phyloP scores from a whole-genome alignment of 2,113 vertebrate genomes.

The Perognathus longimembris region DNA sequence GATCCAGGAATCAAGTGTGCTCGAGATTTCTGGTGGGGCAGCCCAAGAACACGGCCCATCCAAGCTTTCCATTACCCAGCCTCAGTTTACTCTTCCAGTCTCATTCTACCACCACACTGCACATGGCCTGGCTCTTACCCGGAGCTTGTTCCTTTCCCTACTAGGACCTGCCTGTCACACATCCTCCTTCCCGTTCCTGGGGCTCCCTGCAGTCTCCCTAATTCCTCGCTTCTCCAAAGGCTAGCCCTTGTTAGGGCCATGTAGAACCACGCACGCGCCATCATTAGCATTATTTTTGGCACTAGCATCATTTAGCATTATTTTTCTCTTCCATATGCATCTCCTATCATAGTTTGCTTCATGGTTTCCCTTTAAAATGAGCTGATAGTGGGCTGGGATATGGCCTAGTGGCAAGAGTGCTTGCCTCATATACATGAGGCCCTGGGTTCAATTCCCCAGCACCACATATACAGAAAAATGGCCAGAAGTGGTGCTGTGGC shows the following conservation, averaged over 20 bases:
- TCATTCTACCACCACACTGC: too few relatives aligned
- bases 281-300: too few relatives aligned
- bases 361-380: not conserved
- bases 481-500: too few relatives aligned
- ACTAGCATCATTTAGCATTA: not conserved
- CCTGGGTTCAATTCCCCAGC: too few relatives aligned
- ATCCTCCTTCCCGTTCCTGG: not conserved
- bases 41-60: not conserved
- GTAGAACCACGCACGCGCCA: rapidly evolving
- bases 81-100: not conserved
- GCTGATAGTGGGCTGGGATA: too few relatives aligned
- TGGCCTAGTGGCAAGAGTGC: too few relatives aligned
- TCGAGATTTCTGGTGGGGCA: not conserved
- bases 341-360: not conserved
- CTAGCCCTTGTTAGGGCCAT: not conserved
- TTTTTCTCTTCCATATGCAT: not conserved
- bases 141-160: not conserved
- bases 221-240: not conserved
- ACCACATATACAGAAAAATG: too few relatives aligned
- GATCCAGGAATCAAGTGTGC: too few relatives aligned
- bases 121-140: not conserved
- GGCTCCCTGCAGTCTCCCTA: not conserved
- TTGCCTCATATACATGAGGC: too few relatives aligned
- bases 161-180: rapidly evolving
- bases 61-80: rapidly evolving